Evolutionary conservation across 2,113 vertebrate genomes (phyloP).

Genomic region (Mormyrus iriodes): DNA sequence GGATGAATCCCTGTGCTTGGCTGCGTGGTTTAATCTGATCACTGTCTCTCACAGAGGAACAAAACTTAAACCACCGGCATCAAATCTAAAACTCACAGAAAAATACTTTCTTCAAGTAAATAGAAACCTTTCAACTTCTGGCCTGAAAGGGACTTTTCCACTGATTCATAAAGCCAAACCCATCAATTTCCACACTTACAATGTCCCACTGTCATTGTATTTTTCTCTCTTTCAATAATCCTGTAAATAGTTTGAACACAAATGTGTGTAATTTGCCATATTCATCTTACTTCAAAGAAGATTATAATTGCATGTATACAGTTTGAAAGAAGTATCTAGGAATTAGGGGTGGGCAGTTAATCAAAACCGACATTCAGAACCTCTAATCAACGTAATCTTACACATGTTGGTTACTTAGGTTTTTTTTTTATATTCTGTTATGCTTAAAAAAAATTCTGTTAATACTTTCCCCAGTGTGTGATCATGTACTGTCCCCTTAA

Average conservation of each 20-base stretch:
- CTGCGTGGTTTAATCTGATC: constrained; percentile 53
- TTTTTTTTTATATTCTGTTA: too few species aligned
- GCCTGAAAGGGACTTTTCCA: constrained; percentile 59
- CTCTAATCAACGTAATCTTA: too few species aligned
- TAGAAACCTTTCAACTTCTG: constrained; percentile 69
- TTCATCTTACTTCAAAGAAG: constrained; percentile 52
- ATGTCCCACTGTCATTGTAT: constrained; percentile 13
- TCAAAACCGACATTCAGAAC: too few species aligned
- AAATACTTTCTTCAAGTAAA: constrained; percentile 57
- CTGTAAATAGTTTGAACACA: constrained; percentile 55
- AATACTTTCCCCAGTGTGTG: too few species aligned
- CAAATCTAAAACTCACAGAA: constrained; percentile 47
- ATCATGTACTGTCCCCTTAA: too few species aligned
- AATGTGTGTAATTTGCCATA: constrained; percentile 51
- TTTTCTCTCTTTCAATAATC: constrained; percentile 49
- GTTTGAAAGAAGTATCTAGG: background rate
- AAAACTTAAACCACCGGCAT: constrained; percentile 40
- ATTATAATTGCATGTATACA: constrained; percentile 1
- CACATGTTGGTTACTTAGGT: too few species aligned
- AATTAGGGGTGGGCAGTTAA: too few species aligned
- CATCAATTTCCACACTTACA: constrained; percentile 42
- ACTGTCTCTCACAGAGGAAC: constrained; percentile 52
- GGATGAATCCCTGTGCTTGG: constrained; percentile 49
- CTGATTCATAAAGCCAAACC: constrained; percentile 61
- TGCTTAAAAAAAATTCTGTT: too few species aligned